phyloP scores from a whole-genome alignment of 2,888 invertebrate genomes.

The Dasypogon diadema region DNA sequence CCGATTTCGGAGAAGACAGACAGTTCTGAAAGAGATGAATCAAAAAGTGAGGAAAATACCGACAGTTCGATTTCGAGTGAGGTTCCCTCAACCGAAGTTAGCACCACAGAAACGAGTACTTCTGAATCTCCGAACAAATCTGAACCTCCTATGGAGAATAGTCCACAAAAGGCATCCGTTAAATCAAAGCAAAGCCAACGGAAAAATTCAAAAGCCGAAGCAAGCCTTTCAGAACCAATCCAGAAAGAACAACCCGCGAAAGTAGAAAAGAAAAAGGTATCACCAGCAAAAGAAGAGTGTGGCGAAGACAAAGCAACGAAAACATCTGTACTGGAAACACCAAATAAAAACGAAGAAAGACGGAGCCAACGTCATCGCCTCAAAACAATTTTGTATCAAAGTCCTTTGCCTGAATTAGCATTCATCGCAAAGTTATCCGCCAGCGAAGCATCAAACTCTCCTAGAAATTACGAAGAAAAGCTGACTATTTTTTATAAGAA shows the following conservation, averaged over 20 bases:
- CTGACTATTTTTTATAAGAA: conserved; percentile 90
- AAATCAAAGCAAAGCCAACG: conserved; percentile 33
- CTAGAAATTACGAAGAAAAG: conserved; percentile 77
- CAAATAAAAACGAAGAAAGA: conserved; percentile 55
- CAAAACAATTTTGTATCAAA: conserved; percentile 80
- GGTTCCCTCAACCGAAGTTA: background rate
- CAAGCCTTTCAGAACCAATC: background rate
- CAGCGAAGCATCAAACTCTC: conserved; percentile 71
- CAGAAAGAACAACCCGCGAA: conserved; percentile 9
- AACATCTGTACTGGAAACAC: conserved; percentile 49
- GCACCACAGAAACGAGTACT: background rate
- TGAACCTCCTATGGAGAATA: background rate
- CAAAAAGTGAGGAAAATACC: conserved; percentile 3
- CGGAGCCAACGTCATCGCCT: conserved; percentile 63
- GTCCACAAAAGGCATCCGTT: conserved; percentile 43
- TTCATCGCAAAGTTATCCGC: conserved; percentile 81
- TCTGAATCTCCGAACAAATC: conserved; percentile 29
- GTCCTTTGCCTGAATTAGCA: conserved; percentile 82
- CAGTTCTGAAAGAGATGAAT: conserved; percentile 1
- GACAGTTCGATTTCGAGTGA: background rate
- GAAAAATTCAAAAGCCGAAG: background rate
- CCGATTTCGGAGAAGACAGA: background rate
- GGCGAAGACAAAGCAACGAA: background rate
- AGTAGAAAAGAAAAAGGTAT: conserved; percentile 23
- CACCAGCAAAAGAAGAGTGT: conserved; percentile 51